phyloP scores from a whole-genome alignment of 2,797 vertebrate genomes.

The Rhadinocentrus ornatus region DNA sequence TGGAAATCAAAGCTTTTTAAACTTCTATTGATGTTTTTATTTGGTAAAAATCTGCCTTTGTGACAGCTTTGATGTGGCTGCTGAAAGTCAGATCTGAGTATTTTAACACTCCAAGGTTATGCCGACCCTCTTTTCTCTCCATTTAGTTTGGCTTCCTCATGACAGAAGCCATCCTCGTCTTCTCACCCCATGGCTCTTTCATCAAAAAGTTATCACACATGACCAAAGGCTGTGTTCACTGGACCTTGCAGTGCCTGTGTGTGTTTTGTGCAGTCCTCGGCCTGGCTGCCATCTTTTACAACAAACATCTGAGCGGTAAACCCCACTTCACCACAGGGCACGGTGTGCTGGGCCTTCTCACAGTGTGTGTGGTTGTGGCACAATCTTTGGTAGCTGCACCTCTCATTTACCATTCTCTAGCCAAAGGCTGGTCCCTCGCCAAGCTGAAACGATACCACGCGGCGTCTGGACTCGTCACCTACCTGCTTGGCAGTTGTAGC shows the following conservation, averaged over 20 bases:
- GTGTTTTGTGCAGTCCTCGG: constrained; percentile 86
- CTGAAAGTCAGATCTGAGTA: no score
- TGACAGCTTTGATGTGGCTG: no score
- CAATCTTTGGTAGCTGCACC: constrained; percentile 87
- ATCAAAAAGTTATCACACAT: constrained; percentile 87
- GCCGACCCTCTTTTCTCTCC: constrained; percentile 1
- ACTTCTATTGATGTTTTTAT: background rate
- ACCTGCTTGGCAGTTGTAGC: constrained; percentile 89
- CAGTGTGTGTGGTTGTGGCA: constrained; percentile 79
- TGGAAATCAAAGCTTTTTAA: background rate
- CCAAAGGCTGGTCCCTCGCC: constrained; percentile 91
- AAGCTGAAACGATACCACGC: constrained; percentile 95
- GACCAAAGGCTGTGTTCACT: constrained; percentile 88
- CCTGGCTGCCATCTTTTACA: constrained; percentile 86
- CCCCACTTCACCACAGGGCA: constrained; percentile 93
- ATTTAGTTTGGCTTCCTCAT: constrained; percentile 93
- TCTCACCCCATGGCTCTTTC: constrained; percentile 90
- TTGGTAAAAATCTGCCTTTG: background rate
- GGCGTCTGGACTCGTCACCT: constrained; percentile 88
- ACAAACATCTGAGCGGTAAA: constrained; percentile 90
- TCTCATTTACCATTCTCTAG: constrained; percentile 89
- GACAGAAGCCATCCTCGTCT: constrained; percentile 93
- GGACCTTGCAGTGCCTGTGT: constrained; percentile 91
- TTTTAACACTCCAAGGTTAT: no score
- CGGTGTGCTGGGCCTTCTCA: constrained; percentile 86